These are phyloP conservation scores for Hirtodrosophila trivittata DNA, from an alignment of 2,888 invertebrate species.

Conservation along the genomic window DNA sequence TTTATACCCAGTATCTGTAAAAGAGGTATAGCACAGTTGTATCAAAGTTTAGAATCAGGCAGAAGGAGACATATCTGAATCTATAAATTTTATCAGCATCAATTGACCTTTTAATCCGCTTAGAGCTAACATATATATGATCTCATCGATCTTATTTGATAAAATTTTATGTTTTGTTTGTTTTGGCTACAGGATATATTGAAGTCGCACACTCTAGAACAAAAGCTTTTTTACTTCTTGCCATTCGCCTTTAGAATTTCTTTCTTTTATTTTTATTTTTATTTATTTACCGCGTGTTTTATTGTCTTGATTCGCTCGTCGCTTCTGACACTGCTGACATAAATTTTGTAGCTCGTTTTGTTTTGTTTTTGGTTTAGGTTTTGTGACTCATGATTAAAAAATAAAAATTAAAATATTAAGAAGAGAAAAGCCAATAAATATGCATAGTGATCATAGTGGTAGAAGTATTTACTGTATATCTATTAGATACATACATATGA, in stretches of 20 bases:
- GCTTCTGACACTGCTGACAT: constrained; percentile 80
- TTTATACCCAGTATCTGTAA: background rate
- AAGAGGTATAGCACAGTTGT: too few relatives aligned
- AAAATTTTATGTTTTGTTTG: too few relatives aligned
- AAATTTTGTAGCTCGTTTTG: constrained; percentile 65
- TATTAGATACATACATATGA: constrained; percentile 66
- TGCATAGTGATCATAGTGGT: constrained; percentile 1
- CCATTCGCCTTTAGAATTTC: constrained; percentile 56
- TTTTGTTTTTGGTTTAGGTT: constrained; percentile 30
- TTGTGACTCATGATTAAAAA: constrained; percentile 67
- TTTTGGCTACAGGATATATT: constrained; percentile 5
- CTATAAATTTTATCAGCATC: too few relatives aligned
- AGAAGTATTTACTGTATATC: constrained; percentile 19
- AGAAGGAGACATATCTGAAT: too few relatives aligned
- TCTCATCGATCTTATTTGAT: background rate
- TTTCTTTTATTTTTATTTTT: constrained; percentile 45
- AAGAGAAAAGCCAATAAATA: constrained; percentile 27
- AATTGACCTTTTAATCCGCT: too few relatives aligned
- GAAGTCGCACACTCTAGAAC: too few relatives aligned
- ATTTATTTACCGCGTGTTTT: constrained; percentile 71
- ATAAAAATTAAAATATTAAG: constrained; percentile 28
- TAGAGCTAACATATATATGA: too few relatives aligned
- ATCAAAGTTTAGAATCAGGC: too few relatives aligned
- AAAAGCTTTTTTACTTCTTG: background rate
- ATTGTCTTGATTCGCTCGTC: constrained; percentile 54